These are phyloP conservation scores for Stenodema calcarata DNA, from an alignment of 2,888 invertebrate species.

Conservation along the genomic window DNA sequence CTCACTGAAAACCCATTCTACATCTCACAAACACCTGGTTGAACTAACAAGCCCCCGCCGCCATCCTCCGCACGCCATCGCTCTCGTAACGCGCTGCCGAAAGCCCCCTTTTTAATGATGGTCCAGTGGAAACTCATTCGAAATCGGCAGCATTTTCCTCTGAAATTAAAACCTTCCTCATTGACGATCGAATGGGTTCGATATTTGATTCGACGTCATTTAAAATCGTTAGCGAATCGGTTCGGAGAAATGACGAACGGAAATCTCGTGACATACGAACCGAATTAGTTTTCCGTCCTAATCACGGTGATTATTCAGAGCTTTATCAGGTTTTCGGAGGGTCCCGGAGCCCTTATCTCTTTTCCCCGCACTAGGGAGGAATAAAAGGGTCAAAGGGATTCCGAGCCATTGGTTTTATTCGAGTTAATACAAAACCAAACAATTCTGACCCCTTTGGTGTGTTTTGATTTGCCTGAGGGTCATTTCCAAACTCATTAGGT, in stretches of 20 bases:
- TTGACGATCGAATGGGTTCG: background rate
- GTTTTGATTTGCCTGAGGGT: background rate
- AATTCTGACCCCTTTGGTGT: background rate
- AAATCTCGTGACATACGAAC: background rate
- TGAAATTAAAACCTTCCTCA: background rate
- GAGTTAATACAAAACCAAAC: background rate
- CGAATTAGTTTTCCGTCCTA: background rate
- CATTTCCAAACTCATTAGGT: background rate
- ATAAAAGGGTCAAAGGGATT: background rate
- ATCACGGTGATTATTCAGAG: background rate
- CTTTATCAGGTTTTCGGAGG: background rate
- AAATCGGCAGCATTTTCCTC: background rate
- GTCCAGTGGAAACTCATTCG: background rate
- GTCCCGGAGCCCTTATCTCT: background rate
- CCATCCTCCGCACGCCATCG: background rate
- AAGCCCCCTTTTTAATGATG: slow-evolving; percentile 32
- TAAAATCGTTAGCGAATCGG: background rate
- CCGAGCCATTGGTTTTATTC: background rate
- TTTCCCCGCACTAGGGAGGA: background rate
- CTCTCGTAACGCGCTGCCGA: too few relatives aligned
- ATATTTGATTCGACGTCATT: background rate
- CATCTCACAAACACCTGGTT: slow-evolving; percentile 39
- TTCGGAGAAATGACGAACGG: background rate
- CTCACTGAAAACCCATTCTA: slow-evolving; percentile 39
- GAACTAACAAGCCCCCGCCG: slow-evolving; percentile 26